Evolutionary conservation across 23 tunicate species (phyloP), one percentile per base, ranked within the genome.

Genomic region (Corella eumyota): DNA sequence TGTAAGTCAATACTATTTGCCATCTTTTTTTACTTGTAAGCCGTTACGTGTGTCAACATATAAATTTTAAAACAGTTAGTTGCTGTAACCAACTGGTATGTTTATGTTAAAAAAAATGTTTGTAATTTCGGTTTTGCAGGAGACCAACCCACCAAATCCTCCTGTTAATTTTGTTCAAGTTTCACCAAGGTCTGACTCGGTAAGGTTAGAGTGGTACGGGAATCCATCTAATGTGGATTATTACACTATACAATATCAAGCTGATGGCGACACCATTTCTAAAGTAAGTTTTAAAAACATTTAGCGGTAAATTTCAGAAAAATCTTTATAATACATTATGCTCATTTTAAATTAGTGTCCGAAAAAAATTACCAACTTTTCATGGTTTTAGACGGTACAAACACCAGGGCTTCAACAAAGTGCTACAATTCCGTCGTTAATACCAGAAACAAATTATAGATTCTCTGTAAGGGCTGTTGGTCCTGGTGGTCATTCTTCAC

Each of bases 381-480:
- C 11, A 9, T 9, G 15, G 11, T 11, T 51, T 6, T 21, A 72
- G 78, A 4, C 49, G 5, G 50, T 30, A 2, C 13, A 72, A 4
- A 74, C 71, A 17, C 60, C 57, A 19, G 80, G 80, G 6, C 38
- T 44, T 2, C 36, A 45, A 4, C 82, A 75, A 26, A 35, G 67
- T 1, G 68, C 52, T 6, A 30, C 25, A 30, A 44, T 79, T 25
- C 34, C 35, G 1, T 47, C 26, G 2, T 30, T 79, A 35, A 4
- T 55, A 1, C 88, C 88, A 33, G 55, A 79, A 27, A 79, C 66
- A 1, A 28, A 46, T 1, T 79, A 79, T 36, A n/a, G 28, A 15
- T 72, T 79, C 28, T 46, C 72, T 2, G 77, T 79, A 25, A 79
- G 37, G 47, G 77, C 88, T 1, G 73, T 67, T 40, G 88, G 88